Conservation (phyloP, 2,888 invertebrate genomes). For the Dioctria linearis region DNA sequence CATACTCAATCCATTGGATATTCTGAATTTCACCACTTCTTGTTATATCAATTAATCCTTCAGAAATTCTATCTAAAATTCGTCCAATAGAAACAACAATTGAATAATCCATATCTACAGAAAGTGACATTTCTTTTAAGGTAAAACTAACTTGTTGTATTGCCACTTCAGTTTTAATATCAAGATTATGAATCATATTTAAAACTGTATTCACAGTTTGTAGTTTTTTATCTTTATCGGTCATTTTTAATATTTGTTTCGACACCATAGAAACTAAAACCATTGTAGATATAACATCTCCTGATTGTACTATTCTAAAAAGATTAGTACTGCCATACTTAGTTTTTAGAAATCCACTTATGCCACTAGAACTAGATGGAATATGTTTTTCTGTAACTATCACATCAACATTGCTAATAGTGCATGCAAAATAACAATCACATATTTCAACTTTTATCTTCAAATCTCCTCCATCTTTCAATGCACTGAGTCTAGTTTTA, state of each 20-base stretch:
- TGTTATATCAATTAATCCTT: constrained; percentile 1
- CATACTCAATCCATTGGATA: constrained; percentile 8
- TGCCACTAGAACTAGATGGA: not conserved
- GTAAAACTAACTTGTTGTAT: not conserved
- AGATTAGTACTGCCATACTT: not conserved
- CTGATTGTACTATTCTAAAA: not conserved
- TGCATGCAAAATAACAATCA: constrained; percentile 22
- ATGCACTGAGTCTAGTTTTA: constrained; percentile 27
- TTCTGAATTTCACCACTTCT: constrained; percentile 26
- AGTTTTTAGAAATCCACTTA: not conserved
- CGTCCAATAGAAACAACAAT: constrained; percentile 27
- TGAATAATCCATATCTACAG: constrained; percentile 15
- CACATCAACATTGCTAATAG: constrained; percentile 10
- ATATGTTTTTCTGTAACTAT: not conserved
- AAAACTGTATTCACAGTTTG: not conserved
- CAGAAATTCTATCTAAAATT: constrained; percentile 16
- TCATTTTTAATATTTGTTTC: not conserved
- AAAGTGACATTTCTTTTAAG: not conserved
- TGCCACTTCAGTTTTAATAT: not conserved
- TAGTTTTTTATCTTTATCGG: not conserved
- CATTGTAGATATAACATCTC: not conserved
- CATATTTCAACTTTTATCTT: constrained; percentile 16
- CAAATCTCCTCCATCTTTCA: not conserved
- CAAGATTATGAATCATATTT: not conserved
- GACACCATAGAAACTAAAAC: constrained; percentile 11